These are phyloP conservation scores for Anomalospiza imberbis DNA, from an alignment of 2,797 vertebrate genomes.

Conservation along the genomic window DNA sequence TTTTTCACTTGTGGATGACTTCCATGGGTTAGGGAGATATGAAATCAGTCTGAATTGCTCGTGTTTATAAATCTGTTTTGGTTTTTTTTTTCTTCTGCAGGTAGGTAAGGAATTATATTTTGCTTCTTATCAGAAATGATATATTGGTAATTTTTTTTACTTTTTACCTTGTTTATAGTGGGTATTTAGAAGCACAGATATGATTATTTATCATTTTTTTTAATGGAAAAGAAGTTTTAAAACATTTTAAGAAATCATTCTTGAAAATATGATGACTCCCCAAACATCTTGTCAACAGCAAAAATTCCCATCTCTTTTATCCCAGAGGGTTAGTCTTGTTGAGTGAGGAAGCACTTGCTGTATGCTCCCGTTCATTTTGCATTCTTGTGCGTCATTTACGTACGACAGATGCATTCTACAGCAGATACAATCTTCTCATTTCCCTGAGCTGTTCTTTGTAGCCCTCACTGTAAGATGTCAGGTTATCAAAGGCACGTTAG, in stretches of 20 bases:
- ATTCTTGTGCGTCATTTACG: background rate
- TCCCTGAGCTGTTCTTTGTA: background rate
- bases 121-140: background rate
- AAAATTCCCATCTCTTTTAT: background rate
- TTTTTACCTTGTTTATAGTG: background rate
- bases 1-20: background rate
- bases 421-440: conserved; percentile 25
- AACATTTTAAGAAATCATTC: background rate
- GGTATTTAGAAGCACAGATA: background rate
- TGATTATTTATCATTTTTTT: background rate
- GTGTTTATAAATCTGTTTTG: background rate
- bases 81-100: background rate
- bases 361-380: background rate
- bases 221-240: background rate
- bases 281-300: background rate
- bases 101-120: background rate
- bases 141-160: background rate
- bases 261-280: background rate
- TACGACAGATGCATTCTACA: background rate
- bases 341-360: background rate
- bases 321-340: background rate
- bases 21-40: background rate
- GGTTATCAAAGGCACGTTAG: conserved; percentile 6
- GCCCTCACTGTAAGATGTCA: background rate
- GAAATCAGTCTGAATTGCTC: background rate